phyloP scores from a whole-genome alignment of 2,113 vertebrate genomes.

The Onychorhynchus coronatus region DNA sequence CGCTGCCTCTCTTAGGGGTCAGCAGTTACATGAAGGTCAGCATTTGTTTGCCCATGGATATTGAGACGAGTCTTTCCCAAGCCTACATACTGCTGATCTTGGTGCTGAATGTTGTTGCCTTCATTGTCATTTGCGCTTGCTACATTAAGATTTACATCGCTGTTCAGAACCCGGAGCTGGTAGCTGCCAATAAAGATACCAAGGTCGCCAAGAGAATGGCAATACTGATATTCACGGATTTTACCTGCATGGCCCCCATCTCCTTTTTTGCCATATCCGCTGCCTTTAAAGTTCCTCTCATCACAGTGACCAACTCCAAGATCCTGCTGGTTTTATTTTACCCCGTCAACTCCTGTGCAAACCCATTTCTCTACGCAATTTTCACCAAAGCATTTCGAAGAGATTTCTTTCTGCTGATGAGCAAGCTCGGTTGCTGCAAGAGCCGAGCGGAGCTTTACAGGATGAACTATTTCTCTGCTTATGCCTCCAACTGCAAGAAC shows the following conservation, averaged over 20 bases:
- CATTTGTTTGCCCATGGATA: constrained; percentile 95
- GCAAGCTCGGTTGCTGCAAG: constrained; percentile 80
- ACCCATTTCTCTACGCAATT: constrained; percentile 91
- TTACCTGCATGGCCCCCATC: constrained; percentile 93
- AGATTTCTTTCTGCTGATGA: constrained; percentile 83
- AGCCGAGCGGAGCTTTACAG: constrained; percentile 74
- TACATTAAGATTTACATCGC: constrained; percentile 88
- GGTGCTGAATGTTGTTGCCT: constrained; percentile 82
- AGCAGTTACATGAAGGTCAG: constrained; percentile 93
- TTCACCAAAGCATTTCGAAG: constrained; percentile 89
- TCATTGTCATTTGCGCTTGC: constrained; percentile 85
- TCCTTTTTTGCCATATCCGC: constrained; percentile 95
- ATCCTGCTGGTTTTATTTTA: constrained; percentile 93
- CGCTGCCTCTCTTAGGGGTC: constrained; percentile 85
- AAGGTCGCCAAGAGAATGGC: constrained; percentile 94
- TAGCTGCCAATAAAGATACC: constrained; percentile 81
- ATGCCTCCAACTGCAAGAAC: constrained; percentile 69
- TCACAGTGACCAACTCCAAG: constrained; percentile 92
- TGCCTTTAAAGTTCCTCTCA: constrained; percentile 87
- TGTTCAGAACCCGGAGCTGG: constrained; percentile 83
- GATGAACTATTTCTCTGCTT: constrained; percentile 75
- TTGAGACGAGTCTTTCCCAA: constrained; percentile 81
- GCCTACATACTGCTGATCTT: constrained; percentile 84
- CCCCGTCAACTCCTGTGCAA: constrained; percentile 92
- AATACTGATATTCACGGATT: constrained; percentile 92